phyloP scores from a whole-genome alignment of 2,797 vertebrate genomes.

The Peromyscus nudipes region DNA sequence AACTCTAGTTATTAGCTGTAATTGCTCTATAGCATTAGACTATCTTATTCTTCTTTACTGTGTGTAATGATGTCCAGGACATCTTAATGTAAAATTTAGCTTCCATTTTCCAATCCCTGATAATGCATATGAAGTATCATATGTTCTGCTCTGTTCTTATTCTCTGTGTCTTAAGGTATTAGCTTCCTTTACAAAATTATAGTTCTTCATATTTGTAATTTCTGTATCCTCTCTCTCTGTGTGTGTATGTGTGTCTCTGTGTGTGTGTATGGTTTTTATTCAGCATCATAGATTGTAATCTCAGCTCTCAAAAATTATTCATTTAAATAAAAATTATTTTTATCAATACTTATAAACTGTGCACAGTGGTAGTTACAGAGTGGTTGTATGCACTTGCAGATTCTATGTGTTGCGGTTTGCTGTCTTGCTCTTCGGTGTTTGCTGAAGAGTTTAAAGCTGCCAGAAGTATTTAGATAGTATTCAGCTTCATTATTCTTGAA shows the following conservation, averaged over 20 bases:
- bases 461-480: conserved; percentile 27
- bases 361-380: background rate
- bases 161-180: conserved; percentile 32
- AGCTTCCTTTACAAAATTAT: conserved; percentile 59
- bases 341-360: background rate
- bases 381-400: background rate
- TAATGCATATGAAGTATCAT: background rate
- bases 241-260: background rate
- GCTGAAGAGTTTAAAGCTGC: conserved; percentile 39
- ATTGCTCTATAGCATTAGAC: background rate
- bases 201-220: conserved; percentile 46
- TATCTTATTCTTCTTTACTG: conserved; percentile 31
- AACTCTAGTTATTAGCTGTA: background rate
- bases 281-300: background rate
- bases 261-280: conserved; percentile 40
- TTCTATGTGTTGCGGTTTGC: conserved; percentile 19
- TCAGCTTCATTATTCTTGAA: conserved; percentile 59
- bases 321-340: conserved; percentile 55
- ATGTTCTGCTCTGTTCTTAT: background rate
- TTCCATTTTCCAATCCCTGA: background rate
- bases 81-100: conserved; percentile 16
- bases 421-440: conserved; percentile 8
- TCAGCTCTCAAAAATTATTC: conserved; percentile 34
- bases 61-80: background rate
- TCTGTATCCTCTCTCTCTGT: background rate